Conservation (phyloP, 2,888 invertebrate genomes). For the Bhutanitis thaidina region DNA sequence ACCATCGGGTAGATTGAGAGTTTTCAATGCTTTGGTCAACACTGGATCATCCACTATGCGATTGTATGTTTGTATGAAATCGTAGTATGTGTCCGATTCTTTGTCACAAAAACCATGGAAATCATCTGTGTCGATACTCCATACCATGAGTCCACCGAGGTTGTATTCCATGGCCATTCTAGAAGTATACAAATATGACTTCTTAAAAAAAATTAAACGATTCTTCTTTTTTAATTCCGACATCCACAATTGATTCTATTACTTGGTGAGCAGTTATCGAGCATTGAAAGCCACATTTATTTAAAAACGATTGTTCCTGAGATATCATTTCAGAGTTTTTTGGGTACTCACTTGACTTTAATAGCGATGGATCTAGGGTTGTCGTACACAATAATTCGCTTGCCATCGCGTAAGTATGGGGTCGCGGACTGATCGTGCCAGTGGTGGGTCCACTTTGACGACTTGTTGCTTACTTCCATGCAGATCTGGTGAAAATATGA, state of each 20-base stretch:
- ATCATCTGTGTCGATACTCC: constrained; percentile 95
- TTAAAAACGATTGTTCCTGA: no score
- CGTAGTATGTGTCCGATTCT: constrained; percentile 61
- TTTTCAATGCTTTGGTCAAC: constrained; percentile 48
- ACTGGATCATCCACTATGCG: constrained; percentile 50
- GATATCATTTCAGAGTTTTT: no score
- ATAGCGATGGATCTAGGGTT: constrained; percentile 85
- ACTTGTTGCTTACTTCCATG: constrained; percentile 77
- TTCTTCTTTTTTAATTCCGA: no score
- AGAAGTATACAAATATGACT: constrained; percentile 49
- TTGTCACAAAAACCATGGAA: constrained; percentile 84
- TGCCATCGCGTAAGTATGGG: constrained; percentile 81
- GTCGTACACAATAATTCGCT: constrained; percentile 87
- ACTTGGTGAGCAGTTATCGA: no score
- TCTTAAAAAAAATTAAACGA: no score
- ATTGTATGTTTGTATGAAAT: constrained; percentile 58
- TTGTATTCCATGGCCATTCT: constrained; percentile 82
- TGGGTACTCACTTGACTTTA: constrained; percentile 81
- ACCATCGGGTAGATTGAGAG: constrained; percentile 58
- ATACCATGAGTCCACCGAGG: constrained; percentile 91
- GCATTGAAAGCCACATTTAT: no score
- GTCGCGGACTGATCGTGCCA: constrained; percentile 84
- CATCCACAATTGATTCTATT: no score
- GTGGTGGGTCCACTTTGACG: constrained; percentile 82
- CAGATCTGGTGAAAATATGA: constrained; percentile 78